A percentile compares a stretch with the other conserved stretches of the same genome.
These are phyloP conservation scores for Echinops telfairi DNA, from an alignment of 2,113 vertebrate species.

Conservation along the genomic window DNA sequence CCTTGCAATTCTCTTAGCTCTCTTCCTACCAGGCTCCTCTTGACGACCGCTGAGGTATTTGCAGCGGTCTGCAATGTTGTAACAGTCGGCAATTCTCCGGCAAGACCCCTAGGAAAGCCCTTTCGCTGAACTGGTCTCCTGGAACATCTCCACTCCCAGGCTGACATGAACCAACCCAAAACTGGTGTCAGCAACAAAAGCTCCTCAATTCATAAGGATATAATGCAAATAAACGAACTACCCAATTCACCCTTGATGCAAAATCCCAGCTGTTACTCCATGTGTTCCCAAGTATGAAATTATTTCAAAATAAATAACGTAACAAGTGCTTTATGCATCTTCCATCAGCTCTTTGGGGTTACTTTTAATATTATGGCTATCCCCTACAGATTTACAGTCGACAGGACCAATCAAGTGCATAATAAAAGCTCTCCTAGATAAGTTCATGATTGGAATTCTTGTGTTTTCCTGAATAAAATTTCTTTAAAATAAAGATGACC, in stretches of 20 bases:
- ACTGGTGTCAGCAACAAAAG: neutral
- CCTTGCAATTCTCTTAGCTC: neutral
- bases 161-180: neutral
- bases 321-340: conserved; percentile 17
- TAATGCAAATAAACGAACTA: conserved; percentile 55
- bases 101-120: neutral
- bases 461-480: neutral
- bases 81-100: neutral
- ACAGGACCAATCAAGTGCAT: conserved; percentile 27
- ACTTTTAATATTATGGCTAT: conserved; percentile 15
- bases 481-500: conserved; percentile 26
- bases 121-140: neutral
- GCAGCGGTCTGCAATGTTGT: neutral
- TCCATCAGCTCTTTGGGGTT: neutral
- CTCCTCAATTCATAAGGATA: conserved; percentile 18
- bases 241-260: conserved; percentile 50
- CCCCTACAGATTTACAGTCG: conserved; percentile 36
- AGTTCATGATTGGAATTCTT: neutral
- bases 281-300: conserved; percentile 58
- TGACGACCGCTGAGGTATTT: neutral
- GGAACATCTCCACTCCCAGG: neutral
- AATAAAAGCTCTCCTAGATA: neutral
- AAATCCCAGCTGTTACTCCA: conserved; percentile 36
- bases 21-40: neutral
- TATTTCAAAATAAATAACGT: conserved; percentile 58